phyloP scores from a whole-genome alignment of 2,797 vertebrate species.

The Syncerus caffer region DNA sequence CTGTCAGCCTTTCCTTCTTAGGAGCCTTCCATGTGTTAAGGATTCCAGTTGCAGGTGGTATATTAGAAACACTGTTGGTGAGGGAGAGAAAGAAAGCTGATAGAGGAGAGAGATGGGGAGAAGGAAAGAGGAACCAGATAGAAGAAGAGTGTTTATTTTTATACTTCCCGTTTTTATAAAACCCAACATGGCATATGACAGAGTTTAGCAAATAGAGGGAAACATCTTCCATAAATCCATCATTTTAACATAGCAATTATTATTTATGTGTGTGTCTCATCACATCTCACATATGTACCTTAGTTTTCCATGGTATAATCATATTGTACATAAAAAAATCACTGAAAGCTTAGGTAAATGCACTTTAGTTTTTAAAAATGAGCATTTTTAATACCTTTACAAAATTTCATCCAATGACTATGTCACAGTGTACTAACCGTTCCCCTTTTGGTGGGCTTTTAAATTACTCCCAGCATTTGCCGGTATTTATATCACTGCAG shows the following conservation, averaged over 20 bases:
- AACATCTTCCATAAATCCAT: neutral
- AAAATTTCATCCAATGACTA: constrained; percentile 26
- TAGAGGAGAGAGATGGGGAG: neutral
- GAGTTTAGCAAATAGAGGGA: constrained; percentile 6
- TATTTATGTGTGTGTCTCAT: constrained; percentile 35
- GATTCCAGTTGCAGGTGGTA: neutral
- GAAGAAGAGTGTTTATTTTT: constrained; percentile 23
- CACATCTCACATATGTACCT: neutral
- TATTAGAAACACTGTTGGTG: neutral
- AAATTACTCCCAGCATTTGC: neutral
- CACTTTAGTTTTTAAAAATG: neutral
- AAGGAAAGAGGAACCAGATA: constrained; percentile 21
- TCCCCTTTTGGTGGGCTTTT: neutral
- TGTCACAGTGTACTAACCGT: constrained; percentile 1
- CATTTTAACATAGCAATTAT: constrained; percentile 38
- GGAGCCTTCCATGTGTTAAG: neutral
- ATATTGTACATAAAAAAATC: neutral
- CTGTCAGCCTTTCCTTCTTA: constrained; percentile 1
- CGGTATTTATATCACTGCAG: neutral
- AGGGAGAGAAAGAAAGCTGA: neutral
- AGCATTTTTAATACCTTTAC: constrained; percentile 32
- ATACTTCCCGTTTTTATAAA: constrained; percentile 42
- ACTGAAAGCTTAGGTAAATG: constrained; percentile 24
- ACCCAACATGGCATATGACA: neutral
- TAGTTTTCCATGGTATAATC: constrained; percentile 22